Conservation (phyloP, 2,797 vertebrate genomes). For the Staurois parvus region DNA sequence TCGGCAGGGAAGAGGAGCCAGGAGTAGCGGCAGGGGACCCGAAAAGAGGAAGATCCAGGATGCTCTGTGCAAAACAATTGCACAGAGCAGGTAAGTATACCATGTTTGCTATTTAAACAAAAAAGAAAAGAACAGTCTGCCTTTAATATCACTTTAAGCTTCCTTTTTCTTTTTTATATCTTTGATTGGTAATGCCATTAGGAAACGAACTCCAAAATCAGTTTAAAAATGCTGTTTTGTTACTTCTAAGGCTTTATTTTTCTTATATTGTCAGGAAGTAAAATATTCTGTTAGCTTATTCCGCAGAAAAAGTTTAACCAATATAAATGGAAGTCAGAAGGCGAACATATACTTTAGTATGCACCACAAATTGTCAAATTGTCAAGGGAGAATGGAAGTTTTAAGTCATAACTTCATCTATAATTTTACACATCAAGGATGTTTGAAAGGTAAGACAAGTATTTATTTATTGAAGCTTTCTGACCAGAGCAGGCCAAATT, state of each 20-base stretch:
- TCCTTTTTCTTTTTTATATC: no score
- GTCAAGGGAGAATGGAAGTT: conserved; percentile 53
- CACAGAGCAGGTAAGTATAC: no score
- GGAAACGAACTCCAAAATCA: no score
- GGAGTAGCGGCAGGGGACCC: no score
- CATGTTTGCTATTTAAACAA: no score
- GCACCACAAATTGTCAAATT: conserved; percentile 44
- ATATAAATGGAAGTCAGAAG: not conserved
- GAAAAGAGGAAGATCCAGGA: no score
- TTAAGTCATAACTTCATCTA: conserved; percentile 54
- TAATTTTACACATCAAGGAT: conserved; percentile 48
- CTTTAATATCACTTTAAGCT: no score
- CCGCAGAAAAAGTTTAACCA: not conserved
- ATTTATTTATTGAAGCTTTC: conserved; percentile 58
- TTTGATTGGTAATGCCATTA: no score
- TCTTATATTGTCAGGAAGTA: not conserved
- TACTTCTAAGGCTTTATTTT: not conserved
- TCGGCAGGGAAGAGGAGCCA: no score
- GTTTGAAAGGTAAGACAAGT: conserved; percentile 61
- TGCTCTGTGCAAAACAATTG: no score
- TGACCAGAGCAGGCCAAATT: conserved; percentile 58
- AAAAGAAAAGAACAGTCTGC: no score
- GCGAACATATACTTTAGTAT: conserved; percentile 3
- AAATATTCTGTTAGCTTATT: not conserved
- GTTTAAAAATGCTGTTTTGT: not conserved